A percentile compares a stretch with the other conserved stretches of the same genome.
Evolutionary conservation across 2,113 vertebrate genomes (phyloP).

Genomic region (Tychaedon coryphoeus): DNA sequence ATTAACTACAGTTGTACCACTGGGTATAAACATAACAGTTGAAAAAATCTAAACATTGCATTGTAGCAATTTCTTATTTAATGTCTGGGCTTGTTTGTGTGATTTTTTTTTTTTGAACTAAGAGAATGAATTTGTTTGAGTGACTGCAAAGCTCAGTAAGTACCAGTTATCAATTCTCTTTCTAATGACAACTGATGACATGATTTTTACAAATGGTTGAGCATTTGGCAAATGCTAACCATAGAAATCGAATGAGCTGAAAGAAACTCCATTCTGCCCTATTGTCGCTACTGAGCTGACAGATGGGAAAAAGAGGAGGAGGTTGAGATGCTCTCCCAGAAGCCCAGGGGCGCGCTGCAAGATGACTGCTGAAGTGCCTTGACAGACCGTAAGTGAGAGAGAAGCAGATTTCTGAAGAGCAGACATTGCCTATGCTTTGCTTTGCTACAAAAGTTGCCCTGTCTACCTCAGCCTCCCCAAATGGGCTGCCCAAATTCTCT

Average conservation of each 20-base stretch:
- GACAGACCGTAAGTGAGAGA: background rate
- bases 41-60: background rate
- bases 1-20: background rate
- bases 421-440: background rate
- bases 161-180: slow-evolving; percentile 47
- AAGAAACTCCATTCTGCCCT: slow-evolving; percentile 38
- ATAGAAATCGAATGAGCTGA: slow-evolving; percentile 48
- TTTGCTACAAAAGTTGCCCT: background rate
- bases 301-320: slow-evolving; percentile 52
- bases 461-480: background rate
- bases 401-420: background rate
- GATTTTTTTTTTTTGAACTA: background rate
- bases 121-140: background rate
- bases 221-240: slow-evolving; percentile 50
- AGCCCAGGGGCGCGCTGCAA: background rate
- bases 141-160: slow-evolving; percentile 22
- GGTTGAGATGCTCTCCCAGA: slow-evolving; percentile 35
- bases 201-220: slow-evolving; percentile 61
- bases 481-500: background rate
- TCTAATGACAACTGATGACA: slow-evolving; percentile 61
- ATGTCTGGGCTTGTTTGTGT: background rate
- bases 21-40: background rate
- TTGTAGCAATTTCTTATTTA: background rate
- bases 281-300: slow-evolving; percentile 14
- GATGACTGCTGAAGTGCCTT: slow-evolving; percentile 11